Evolutionary conservation across 2,888 invertebrate genomes (phyloP), one percentile per base, ranked within the genome.

Genomic region (Cephus runcator): DNA sequence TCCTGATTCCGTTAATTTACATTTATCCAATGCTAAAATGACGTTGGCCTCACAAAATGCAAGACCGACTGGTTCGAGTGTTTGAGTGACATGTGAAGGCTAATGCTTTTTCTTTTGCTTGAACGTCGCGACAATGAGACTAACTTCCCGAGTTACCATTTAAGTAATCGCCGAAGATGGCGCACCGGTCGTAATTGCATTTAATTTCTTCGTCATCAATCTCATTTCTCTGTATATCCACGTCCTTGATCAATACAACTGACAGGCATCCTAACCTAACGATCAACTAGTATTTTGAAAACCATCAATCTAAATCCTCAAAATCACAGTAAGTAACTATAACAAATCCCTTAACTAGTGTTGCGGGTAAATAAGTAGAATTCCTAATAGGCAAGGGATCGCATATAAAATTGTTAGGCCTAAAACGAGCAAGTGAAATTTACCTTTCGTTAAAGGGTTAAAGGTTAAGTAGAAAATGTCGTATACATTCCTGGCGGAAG

Each of bases 391-490:
- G 56, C 9, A 56, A 9, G 23, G 23, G 56, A 56, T 56, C 9
- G 9, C 9, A 56, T 56, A 56, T 56, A 56, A 56, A 56, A 56
- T 56, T 56, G 56, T 56, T 15, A 56, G 23, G 56, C 56, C 15
- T 56, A 56, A 56, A 56, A 56, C 23, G 56, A 56, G 56, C 56
- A 56, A 56, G 56, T 56, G 23, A 56, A 56, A 56, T 56, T 56
- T 56, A 56, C 56, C 56, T 56, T 56, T 56, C 56, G 56, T 56
- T 56, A 71, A 71, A 77, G 86, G 85, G 87, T 88, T 86, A 88
- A 84, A 88, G 88, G 87, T 87, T 88, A 88, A 87, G 86, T 85
- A 86, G 87, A 86, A 87, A 88, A 87, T 85, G 86, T 85, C 87
- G 87, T 88, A 81, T 83, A 79, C 82, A 84, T 83, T 81, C 83